These are phyloP conservation scores for Petromus typicus DNA, from an alignment of 2,113 vertebrate genomes.

Conservation along the genomic window DNA sequence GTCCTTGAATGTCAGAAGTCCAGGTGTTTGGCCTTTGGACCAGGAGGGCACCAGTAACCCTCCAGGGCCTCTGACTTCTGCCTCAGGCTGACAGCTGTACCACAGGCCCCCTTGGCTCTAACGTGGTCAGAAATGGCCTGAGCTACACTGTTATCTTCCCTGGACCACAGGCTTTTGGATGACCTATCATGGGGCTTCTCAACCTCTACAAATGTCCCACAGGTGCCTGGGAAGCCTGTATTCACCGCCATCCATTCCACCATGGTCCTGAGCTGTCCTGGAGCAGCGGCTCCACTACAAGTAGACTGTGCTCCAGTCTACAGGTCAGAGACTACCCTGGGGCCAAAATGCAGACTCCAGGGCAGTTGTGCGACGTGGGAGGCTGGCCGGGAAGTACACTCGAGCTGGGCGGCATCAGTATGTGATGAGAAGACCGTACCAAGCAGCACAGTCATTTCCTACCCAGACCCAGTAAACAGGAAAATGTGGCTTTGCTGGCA, in stretches of 20 bases:
- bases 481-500: not conserved
- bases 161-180: not conserved
- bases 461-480: not conserved
- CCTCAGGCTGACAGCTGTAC: not conserved
- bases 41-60: not conserved
- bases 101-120: not conserved
- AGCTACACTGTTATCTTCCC: not conserved
- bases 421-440: not conserved
- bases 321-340: not conserved
- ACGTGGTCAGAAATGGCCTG: not conserved
- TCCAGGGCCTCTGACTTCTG: too few species aligned
- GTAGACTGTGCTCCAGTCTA: fast-evolving
- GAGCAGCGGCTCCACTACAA: not conserved
- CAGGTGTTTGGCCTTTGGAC: not conserved
- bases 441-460: not conserved
- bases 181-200: not conserved
- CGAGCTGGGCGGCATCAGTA: not conserved
- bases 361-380: fast-evolving
- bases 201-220: too few species aligned
- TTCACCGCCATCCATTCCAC: not conserved
- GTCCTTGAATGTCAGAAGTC: not conserved
- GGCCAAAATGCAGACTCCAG: not conserved
- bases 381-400: not conserved
- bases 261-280: not conserved
- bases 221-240: not conserved